Conservation (phyloP, 2,888 invertebrate genomes). For the Liopterus haemorrhoidalis region DNA sequence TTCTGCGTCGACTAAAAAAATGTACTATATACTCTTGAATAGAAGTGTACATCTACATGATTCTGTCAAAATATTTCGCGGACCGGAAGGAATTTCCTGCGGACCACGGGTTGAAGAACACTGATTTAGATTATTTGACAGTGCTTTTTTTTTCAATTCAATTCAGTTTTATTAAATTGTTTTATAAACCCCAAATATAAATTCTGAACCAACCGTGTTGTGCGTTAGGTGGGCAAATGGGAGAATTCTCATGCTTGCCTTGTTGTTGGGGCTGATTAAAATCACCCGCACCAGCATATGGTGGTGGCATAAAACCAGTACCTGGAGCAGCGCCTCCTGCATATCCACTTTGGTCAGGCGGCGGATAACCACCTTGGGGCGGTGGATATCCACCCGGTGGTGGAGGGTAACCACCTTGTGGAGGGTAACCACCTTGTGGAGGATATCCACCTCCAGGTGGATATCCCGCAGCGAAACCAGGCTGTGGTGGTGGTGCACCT, state of each 20-base stretch:
- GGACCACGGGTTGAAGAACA: too few species aligned
- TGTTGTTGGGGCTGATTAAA: slow-evolving; percentile 6
- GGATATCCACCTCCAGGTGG: slow-evolving; percentile 26
- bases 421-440: slow-evolving; percentile 34
- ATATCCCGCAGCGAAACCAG: neutral
- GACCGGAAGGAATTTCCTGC: too few species aligned
- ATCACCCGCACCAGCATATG: slow-evolving; percentile 10
- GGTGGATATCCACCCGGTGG: slow-evolving; percentile 36
- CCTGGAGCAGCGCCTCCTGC: slow-evolving; percentile 37
- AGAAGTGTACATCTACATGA: too few species aligned
- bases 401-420: slow-evolving; percentile 37
- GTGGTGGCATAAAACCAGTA: slow-evolving; percentile 14
- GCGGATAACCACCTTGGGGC: slow-evolving; percentile 45
- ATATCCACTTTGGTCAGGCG: slow-evolving; percentile 41
- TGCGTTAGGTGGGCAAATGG: slow-evolving; percentile 13
- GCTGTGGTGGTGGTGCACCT: slow-evolving; percentile 32
- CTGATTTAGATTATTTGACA: too few species aligned
- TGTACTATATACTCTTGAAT: too few species aligned
- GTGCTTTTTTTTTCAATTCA: too few species aligned
- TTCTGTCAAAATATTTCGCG: too few species aligned
- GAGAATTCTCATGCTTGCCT: slow-evolving; percentile 20
- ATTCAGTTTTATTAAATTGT: too few species aligned
- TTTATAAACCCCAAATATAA: too few species aligned
- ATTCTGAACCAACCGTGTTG: slow-evolving; percentile 12
- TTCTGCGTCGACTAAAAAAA: too few species aligned